Conservation (phyloP, 2,113 vertebrate genomes). For the Pimephales promelas region DNA sequence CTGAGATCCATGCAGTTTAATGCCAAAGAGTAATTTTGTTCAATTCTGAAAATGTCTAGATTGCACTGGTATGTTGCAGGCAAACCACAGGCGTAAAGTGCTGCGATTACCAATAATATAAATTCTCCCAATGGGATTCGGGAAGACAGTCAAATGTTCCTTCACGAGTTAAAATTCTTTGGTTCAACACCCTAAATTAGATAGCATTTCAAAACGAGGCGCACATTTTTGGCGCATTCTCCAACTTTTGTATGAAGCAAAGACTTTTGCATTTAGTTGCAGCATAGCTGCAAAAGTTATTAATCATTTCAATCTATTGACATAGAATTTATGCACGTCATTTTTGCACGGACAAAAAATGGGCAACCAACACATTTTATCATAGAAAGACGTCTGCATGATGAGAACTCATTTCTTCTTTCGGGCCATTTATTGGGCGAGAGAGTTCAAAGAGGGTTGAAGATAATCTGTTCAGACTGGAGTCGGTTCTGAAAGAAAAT, state of each 20-base stretch:
- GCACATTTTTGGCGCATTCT: constrained; percentile 44
- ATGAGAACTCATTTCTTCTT: neutral
- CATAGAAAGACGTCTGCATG: neutral
- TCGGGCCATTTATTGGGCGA: constrained; percentile 7
- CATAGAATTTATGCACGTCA: neutral
- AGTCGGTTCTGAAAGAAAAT: constrained; percentile 49
- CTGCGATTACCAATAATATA: constrained; percentile 71
- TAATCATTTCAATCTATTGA: constrained; percentile 18
- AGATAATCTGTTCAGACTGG: constrained; percentile 20
- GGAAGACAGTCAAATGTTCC: constrained; percentile 60
- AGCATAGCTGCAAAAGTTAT: constrained; percentile 2
- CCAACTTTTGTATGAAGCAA: constrained; percentile 54
- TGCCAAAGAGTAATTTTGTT: constrained; percentile 67
- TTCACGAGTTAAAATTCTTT: constrained; percentile 48
- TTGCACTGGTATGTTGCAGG: constrained; percentile 66
- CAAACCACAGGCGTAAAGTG: constrained; percentile 70
- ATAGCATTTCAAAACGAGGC: constrained; percentile 58
- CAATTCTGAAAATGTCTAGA: constrained; percentile 62
- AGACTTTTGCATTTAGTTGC: constrained; percentile 4
- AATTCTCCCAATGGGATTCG: constrained; percentile 69
- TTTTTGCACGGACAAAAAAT: neutral
- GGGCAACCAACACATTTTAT: neutral
- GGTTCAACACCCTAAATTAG: constrained; percentile 59
- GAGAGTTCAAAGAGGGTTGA: constrained; percentile 39
- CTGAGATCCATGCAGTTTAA: constrained; percentile 66